Percentiles rank a stretch among this genome's conserved stretches.
Conservation (phyloP, 2,888 invertebrate genomes). For the Enchytraeus crypticus region DNA sequence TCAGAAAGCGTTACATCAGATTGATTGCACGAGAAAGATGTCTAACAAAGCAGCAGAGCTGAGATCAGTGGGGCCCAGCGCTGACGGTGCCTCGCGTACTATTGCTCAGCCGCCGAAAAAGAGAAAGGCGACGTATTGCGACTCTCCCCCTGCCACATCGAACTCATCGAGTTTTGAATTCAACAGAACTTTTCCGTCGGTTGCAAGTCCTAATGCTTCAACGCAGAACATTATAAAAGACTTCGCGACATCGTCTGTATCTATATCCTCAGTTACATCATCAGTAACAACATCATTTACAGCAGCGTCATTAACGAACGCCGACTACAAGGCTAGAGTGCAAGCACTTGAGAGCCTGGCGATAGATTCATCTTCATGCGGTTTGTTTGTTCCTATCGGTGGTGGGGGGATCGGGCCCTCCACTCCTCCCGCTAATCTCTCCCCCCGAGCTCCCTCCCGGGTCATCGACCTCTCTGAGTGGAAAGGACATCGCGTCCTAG, state of each 20-base stretch:
- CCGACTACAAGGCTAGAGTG: background rate
- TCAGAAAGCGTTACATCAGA: too few species aligned
- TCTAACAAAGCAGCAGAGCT: too few species aligned
- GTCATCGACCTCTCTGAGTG: conserved; percentile 78
- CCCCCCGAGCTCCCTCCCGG: conserved; percentile 6
- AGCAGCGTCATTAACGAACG: background rate
- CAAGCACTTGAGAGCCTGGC: background rate
- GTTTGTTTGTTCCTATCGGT: background rate
- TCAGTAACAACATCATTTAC: background rate
- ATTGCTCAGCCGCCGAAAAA: background rate
- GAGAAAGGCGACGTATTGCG: background rate
- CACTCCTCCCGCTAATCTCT: too few species aligned
- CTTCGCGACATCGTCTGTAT: background rate
- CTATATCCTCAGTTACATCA: background rate
- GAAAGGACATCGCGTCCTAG: conserved; percentile 83
- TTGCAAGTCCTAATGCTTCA: background rate
- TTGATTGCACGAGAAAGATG: too few species aligned
- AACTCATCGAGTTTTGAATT: too few species aligned
- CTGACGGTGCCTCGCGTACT: too few species aligned
- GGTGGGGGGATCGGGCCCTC: too few species aligned
- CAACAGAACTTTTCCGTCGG: too few species aligned
- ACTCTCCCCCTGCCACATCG: background rate
- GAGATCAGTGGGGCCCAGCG: too few species aligned
- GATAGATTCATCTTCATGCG: too few species aligned
- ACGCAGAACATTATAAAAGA: background rate